Conservation (phyloP, 2,888 invertebrate species). For the Drosophila cyrtoloma region DNA sequence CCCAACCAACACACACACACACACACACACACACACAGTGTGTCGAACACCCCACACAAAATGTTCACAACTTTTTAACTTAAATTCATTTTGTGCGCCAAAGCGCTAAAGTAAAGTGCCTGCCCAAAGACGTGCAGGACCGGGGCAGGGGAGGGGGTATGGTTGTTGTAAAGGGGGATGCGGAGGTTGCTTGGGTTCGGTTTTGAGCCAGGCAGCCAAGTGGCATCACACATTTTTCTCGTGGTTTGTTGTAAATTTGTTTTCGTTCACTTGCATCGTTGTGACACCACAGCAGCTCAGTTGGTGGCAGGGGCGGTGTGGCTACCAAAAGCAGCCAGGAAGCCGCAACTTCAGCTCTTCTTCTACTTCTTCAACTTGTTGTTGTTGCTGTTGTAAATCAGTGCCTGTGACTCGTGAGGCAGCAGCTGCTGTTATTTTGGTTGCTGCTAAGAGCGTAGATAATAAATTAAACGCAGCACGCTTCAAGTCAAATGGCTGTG, state of each 20-base stretch:
- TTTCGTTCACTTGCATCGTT: slow-evolving; percentile 78
- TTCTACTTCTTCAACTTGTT: slow-evolving; percentile 1
- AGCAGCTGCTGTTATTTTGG: slow-evolving; percentile 54
- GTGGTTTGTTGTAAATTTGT: slow-evolving; percentile 80
- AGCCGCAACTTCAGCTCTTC: slow-evolving; percentile 59
- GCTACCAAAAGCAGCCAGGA: slow-evolving; percentile 41
- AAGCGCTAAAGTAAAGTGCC: slow-evolving; percentile 57
- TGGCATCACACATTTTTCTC: slow-evolving; percentile 76
- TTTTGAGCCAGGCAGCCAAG: slow-evolving; percentile 54
- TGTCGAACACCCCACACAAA: slow-evolving; percentile 52
- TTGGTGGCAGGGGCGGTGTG: slow-evolving; percentile 4
- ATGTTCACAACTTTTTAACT: slow-evolving; percentile 80
- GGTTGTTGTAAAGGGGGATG: neutral
- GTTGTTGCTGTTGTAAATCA: slow-evolving; percentile 67
- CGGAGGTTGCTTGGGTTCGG: slow-evolving; percentile 16
- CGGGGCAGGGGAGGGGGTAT: neutral
- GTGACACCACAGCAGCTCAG: slow-evolving; percentile 66
- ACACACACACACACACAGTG: slow-evolving; percentile 51
- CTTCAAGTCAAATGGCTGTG: slow-evolving; percentile 56
- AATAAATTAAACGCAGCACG: slow-evolving; percentile 78
- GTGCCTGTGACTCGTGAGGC: slow-evolving; percentile 64
- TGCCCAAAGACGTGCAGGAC: slow-evolving; percentile 20
- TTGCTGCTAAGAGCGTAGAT: slow-evolving; percentile 64
- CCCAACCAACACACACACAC: slow-evolving; percentile 2
- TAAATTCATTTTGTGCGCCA: slow-evolving; percentile 75